A percentile compares a stretch with the other conserved stretches of the same genome.
These are phyloP conservation scores for Plodia interpunctella DNA, from an alignment of 1,140 invertebrate species.

Conservation along the genomic window DNA sequence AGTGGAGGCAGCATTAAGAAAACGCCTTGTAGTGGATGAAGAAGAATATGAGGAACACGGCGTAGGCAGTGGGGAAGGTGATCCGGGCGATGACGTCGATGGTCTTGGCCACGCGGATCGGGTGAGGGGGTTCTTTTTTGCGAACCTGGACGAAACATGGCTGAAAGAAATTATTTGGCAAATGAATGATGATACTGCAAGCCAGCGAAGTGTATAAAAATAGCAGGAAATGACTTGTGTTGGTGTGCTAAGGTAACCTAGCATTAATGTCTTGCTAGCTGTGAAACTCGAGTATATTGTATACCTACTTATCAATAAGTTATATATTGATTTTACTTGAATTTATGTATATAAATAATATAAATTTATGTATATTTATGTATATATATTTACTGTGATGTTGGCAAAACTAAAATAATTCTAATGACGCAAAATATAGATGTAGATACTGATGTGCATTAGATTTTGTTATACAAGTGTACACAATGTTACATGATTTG, in stretches of 20 bases:
- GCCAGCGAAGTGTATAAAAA: slow-evolving; percentile 24
- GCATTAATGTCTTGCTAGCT: background rate
- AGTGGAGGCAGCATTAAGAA: slow-evolving; percentile 76
- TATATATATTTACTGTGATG: too few species aligned
- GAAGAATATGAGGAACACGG: slow-evolving; percentile 95
- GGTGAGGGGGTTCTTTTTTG: slow-evolving; percentile 93
- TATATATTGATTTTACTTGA: too few species aligned
- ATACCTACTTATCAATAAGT: too few species aligned
- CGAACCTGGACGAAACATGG: slow-evolving; percentile 87
- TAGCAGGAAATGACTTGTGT: background rate
- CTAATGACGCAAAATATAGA: too few species aligned
- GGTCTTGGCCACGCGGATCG: slow-evolving; percentile 93
- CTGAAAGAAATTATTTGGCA: slow-evolving; percentile 74
- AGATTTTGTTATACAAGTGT: too few species aligned
- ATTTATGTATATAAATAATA: too few species aligned
- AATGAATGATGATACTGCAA: slow-evolving; percentile 59
- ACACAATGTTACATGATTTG: too few species aligned
- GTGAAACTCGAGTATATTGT: background rate
- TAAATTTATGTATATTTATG: too few species aligned
- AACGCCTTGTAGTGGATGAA: slow-evolving; percentile 93
- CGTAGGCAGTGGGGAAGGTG: slow-evolving; percentile 93
- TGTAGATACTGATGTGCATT: too few species aligned
- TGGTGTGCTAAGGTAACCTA: too few species aligned
- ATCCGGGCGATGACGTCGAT: slow-evolving; percentile 96
- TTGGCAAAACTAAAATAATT: background rate